Evolutionary conservation across 2,797 vertebrate genomes (phyloP).

Genomic region (Alcedo atthis): DNA sequence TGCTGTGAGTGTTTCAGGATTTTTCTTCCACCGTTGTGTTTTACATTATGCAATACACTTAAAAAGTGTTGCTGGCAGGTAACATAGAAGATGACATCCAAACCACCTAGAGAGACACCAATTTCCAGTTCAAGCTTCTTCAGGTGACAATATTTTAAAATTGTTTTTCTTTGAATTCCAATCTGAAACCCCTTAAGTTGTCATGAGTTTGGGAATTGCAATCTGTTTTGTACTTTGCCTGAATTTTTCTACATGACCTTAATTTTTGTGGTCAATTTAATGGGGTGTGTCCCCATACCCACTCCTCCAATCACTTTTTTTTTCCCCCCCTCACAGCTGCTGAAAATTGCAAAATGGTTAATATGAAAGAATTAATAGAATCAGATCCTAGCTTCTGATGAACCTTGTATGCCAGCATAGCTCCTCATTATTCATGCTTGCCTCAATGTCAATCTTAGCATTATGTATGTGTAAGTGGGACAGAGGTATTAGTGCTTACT

Average conservation of each 20-base stretch:
- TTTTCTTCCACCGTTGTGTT: not conserved
- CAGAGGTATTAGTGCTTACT: not conserved
- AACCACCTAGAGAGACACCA: not conserved
- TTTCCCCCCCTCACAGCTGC: not conserved
- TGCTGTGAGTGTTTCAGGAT: slow-evolving; percentile 83
- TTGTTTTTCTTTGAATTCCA: not conserved
- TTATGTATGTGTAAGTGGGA: too few species aligned
- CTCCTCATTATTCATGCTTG: not conserved
- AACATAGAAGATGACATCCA: not conserved
- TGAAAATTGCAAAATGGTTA: not conserved
- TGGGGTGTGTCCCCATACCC: too few species aligned
- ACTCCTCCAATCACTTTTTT: accelerated
- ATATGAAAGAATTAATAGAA: not conserved
- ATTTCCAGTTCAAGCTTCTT: not conserved
- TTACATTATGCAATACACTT: not conserved
- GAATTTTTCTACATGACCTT: not conserved
- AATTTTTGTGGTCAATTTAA: too few species aligned
- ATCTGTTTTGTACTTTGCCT: not conserved
- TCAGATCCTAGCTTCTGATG: not conserved
- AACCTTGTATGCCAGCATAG: not conserved
- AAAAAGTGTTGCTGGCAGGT: not conserved
- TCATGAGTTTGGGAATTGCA: not conserved
- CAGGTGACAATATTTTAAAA: not conserved
- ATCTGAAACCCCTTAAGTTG: not conserved
- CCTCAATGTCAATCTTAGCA: not conserved